phyloP scores from a whole-genome alignment of 2,113 vertebrate genomes.

The Cichladusa arquata region DNA sequence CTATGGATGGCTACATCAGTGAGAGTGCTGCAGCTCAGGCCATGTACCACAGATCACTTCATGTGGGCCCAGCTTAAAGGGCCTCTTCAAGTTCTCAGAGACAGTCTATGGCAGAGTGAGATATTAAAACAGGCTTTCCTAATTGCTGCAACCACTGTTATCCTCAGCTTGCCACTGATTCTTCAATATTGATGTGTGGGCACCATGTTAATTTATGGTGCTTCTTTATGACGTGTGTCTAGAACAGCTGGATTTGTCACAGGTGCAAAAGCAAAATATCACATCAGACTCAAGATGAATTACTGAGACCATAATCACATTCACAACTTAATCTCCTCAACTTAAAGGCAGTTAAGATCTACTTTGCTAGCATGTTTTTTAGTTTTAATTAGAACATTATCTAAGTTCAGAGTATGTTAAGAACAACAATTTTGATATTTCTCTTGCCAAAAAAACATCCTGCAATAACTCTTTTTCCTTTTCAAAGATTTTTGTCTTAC shows the following conservation, averaged over 20 bases:
- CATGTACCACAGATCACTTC: neutral
- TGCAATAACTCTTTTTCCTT: neutral
- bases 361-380: neutral
- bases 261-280: neutral
- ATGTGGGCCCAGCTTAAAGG: neutral
- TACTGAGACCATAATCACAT: neutral
- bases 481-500: neutral
- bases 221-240: neutral
- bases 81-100: neutral
- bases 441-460: neutral
- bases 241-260: neutral
- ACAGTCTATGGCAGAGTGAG: neutral
- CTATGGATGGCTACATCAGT: neutral
- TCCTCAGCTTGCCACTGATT: neutral
- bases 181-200: neutral
- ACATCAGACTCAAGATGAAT: neutral
- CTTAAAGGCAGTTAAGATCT: neutral
- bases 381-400: neutral
- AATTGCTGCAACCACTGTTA: neutral
- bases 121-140: neutral
- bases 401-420: neutral
- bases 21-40: neutral
- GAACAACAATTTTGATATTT: neutral
- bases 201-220: neutral
- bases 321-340: neutral